phyloP scores from a whole-genome alignment of 2,888 invertebrate genomes.

The Tetrapedia diversipes region DNA sequence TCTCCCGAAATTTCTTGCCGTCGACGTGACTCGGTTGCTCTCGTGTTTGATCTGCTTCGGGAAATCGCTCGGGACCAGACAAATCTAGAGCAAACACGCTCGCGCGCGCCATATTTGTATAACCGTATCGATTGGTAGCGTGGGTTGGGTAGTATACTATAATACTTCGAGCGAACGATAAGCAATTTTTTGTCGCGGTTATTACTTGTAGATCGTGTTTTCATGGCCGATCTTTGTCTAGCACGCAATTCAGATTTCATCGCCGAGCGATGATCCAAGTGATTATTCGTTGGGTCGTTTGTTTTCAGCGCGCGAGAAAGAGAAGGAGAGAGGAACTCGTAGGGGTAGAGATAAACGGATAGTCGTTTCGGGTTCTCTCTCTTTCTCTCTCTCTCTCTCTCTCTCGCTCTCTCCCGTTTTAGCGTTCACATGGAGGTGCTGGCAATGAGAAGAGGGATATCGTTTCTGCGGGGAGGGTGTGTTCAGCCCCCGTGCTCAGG shows the following conservation, averaged over 20 bases:
- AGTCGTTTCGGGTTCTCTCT: constrained; percentile 49
- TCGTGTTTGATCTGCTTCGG: neutral
- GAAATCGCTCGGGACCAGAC: neutral
- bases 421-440: constrained; percentile 60
- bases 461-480: constrained; percentile 65
- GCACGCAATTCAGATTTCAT: constrained; percentile 12
- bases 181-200: neutral
- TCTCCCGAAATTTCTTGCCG: constrained; percentile 27
- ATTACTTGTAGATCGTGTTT: neutral
- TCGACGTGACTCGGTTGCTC: neutral
- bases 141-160: no score
- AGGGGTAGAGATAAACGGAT: constrained; percentile 37
- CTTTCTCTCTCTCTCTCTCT: constrained; percentile 43
- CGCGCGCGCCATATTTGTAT: no score
- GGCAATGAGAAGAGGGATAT: constrained; percentile 70
- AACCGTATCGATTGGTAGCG: no score
- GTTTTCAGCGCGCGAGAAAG: neutral
- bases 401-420: constrained; percentile 35
- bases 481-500: constrained; percentile 78
- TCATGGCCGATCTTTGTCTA: neutral
- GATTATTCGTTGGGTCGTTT: constrained; percentile 51
- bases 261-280: constrained; percentile 36
- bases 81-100: neutral
- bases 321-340: neutral
- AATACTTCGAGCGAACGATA: no score